These are phyloP conservation scores for Microchirus variegatus DNA, from an alignment of 2,797 vertebrate genomes.

Conservation along the genomic window DNA sequence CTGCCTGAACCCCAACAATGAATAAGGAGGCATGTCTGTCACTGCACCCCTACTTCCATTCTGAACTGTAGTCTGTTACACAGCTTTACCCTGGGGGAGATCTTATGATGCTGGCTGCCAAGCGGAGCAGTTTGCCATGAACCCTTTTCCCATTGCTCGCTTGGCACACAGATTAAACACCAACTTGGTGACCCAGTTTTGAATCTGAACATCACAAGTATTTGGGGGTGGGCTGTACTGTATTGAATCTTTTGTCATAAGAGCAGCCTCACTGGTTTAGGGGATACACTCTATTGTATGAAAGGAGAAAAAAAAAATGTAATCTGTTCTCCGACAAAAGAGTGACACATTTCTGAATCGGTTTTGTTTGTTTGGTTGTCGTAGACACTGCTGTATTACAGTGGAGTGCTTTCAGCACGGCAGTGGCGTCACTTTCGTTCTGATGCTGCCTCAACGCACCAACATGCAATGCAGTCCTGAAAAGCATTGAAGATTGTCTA, in stretches of 20 bases:
- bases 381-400: constrained; percentile 1
- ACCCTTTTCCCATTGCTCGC: constrained; percentile 61
- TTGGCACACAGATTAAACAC: constrained; percentile 50
- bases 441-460: not conserved
- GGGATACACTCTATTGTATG: constrained; percentile 17
- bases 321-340: constrained; percentile 17
- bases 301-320: constrained; percentile 25
- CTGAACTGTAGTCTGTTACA: constrained; percentile 47
- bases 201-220: constrained; percentile 52
- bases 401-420: too few relatives aligned
- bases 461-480: not conserved
- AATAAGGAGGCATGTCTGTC: constrained; percentile 41
- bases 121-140: constrained; percentile 64
- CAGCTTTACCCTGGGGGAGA: constrained; percentile 55
- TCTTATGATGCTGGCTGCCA: constrained; percentile 60
- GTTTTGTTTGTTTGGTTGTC: constrained; percentile 23
- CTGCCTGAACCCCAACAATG: constrained; percentile 4
- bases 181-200: constrained; percentile 69
- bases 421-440: too few relatives aligned
- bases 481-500: not conserved
- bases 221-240: constrained; percentile 45
- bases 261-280: constrained; percentile 44
- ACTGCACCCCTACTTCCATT: constrained; percentile 31
- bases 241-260: constrained; percentile 36
- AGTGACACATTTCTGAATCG: not conserved